These are phyloP conservation scores for Eurois occulta DNA, from an alignment of 2,888 invertebrate genomes.

Conservation along the genomic window DNA sequence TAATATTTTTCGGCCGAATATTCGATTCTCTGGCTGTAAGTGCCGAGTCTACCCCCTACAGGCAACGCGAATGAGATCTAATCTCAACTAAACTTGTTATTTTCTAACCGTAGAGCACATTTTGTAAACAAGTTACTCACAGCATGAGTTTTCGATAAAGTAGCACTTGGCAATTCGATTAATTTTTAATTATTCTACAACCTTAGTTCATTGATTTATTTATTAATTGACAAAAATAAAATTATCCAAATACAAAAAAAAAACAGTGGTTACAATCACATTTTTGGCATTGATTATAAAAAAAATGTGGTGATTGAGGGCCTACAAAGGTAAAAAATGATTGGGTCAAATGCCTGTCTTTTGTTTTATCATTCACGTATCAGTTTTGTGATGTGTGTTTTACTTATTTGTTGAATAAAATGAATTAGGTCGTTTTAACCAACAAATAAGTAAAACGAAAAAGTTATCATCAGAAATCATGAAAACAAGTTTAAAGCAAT, in stretches of 20 bases:
- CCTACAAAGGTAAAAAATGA: too few relatives aligned
- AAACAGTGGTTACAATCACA: too few relatives aligned
- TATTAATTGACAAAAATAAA: too few relatives aligned
- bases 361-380: background rate
- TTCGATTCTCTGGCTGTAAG: constrained; percentile 36
- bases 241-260: too few relatives aligned
- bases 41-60: background rate
- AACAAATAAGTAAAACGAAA: background rate
- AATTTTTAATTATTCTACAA: background rate
- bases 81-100: constrained; percentile 8
- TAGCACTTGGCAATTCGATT: background rate
- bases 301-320: too few relatives aligned
- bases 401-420: too few relatives aligned
- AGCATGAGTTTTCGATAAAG: background rate
- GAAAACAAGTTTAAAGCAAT: background rate
- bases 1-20: constrained; percentile 43
- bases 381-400: background rate
- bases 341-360: background rate
- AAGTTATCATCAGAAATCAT: background rate
- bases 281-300: background rate
- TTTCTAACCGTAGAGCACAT: constrained; percentile 10
- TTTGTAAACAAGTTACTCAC: background rate
- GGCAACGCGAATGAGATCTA: background rate
- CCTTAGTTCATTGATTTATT: too few relatives aligned
- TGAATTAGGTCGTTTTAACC: background rate